Base-by-base conservation (phyloP, 2,113 vertebrate genomes). In the Galbula dea region DNA sequence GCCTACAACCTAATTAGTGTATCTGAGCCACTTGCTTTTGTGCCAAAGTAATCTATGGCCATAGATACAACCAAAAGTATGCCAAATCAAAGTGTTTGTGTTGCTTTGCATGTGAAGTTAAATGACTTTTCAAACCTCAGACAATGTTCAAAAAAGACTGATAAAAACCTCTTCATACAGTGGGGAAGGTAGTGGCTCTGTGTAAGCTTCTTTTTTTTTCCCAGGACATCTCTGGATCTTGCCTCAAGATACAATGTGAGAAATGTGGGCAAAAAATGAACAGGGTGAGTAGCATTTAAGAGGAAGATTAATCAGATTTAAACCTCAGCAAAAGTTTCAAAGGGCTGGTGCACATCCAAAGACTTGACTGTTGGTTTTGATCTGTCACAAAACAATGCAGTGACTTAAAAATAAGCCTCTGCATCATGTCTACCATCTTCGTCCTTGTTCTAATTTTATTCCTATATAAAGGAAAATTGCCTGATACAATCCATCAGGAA, bases 321-420 rank as follows among this genome's bases (percentile, higher is more conserved):
- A 77, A 77, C 19, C 49, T 81, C 83, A 74, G 45, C n/a, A 86
- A 36, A 87, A 83, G 32, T 83, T 94, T 95, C 83, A 89, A 89
- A 96, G 57, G 32, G 17, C 46, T 92, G 49, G 32, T 75, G 82
- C 63, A 69, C 22, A 37, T 68, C 66, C 76, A 92, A 62, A 61
- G 45, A 65, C 18, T 85, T 73, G 45, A 46, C 45, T 78, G 32
- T 54, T 58, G 20, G 6, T 72, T 95, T 88, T 82, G 68, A 90
- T 34, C 36, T 66, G n/a, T 46, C 39, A 43, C 51, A 55, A 91
- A 90, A 78, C 24, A 86, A 84, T 71, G 7, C 22, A 52, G 3
- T 27, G 45, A 81, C 73, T 74, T 90, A 92, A 90, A 93, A 94
- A 54, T 59, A 88, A 85, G 24, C 43, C 18, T 48, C 22, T 55